Percentiles rank a stretch among this genome's conserved stretches.
Evolutionary conservation across 1,140 invertebrate species (phyloP).

Genomic region (Marisa cornuarietis): DNA sequence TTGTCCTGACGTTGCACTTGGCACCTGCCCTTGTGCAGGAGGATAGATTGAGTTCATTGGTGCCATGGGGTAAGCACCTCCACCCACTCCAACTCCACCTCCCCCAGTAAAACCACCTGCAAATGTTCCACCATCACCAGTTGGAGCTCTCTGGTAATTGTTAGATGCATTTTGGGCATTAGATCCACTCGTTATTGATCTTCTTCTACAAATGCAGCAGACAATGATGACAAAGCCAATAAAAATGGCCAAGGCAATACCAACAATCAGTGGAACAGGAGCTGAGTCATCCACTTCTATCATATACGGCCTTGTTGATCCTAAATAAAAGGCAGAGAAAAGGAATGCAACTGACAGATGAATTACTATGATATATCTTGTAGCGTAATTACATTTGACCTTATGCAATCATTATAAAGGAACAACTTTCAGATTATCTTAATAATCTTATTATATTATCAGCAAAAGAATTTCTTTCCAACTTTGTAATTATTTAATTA

Average conservation of each 20-base stretch:
- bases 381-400: no score
- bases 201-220: conserved; percentile 23
- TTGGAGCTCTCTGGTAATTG: conserved; percentile 22
- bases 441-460: no score
- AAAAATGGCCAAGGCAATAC: conserved; percentile 20
- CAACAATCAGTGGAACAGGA: conserved; percentile 19
- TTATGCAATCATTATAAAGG: no score
- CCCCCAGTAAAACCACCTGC: background rate
- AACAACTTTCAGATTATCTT: no score
- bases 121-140: background rate
- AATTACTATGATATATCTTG: no score
- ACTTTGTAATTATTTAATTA: no score
- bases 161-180: background rate
- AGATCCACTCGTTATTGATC: conserved; percentile 2
- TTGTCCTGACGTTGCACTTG: no score
- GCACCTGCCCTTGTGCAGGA: background rate
- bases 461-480: no score
- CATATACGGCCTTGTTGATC: background rate
- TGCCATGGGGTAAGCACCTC: conserved; percentile 15
- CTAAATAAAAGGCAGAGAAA: no score
- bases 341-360: no score
- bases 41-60: conserved; percentile 16
- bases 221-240: conserved; percentile 25
- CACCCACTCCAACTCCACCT: background rate
- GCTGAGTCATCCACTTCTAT: conserved; percentile 20